Conservation (phyloP, 2,888 invertebrate species). For the Meiosimyza platycephala region DNA sequence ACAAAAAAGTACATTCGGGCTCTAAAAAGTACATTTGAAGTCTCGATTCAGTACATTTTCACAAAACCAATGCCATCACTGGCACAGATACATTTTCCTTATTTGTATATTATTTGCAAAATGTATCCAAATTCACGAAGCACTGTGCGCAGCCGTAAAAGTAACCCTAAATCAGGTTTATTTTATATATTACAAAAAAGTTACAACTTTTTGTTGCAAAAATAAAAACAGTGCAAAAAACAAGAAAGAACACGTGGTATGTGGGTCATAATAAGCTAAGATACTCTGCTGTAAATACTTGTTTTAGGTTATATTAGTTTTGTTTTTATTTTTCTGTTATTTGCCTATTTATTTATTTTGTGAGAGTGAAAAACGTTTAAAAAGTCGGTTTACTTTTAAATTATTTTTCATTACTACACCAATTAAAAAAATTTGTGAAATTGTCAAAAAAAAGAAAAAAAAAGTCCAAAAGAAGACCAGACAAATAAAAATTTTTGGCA, state of each 20-base stretch:
- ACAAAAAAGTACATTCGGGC: too few relatives aligned
- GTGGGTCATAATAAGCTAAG: conserved; percentile 2
- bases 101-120: too few relatives aligned
- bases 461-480: neutral
- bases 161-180: conserved; percentile 55
- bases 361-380: neutral
- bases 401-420: neutral
- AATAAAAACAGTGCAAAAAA: neutral
- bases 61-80: too few relatives aligned
- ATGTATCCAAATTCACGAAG: too few relatives aligned
- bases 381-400: neutral
- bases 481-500: neutral
- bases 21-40: too few relatives aligned
- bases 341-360: conserved; percentile 2
- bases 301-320: conserved; percentile 18
- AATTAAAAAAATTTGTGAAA: conserved; percentile 31
- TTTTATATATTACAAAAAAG: conserved; percentile 3
- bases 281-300: too few relatives aligned
- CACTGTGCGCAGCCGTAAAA: neutral
- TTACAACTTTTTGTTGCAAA: neutral
- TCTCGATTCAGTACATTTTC: too few relatives aligned
- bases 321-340: neutral
- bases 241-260: conserved; percentile 11
- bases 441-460: conserved; percentile 26
- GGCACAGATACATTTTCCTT: too few relatives aligned